Conservation (phyloP, 2,888 invertebrate species). For the Andrena bicolor region DNA sequence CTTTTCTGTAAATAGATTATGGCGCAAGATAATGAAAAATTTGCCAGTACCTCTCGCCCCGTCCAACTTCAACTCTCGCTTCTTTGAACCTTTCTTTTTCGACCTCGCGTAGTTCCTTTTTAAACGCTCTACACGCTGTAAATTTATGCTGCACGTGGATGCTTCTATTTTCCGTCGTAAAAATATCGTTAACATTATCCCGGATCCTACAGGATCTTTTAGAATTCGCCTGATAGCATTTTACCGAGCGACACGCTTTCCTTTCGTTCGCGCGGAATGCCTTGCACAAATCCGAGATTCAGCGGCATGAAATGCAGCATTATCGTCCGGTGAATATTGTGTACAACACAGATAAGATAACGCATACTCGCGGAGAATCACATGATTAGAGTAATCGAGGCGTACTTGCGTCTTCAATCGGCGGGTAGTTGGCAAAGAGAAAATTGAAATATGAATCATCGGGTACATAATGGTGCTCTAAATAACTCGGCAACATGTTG, state of each 20-base stretch:
- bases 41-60: constrained; percentile 49
- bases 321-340: constrained; percentile 50
- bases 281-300: constrained; percentile 23
- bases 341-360: constrained; percentile 69
- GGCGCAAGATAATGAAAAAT: constrained; percentile 74
- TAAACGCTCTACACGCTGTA: neutral
- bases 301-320: constrained; percentile 38
- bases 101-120: neutral
- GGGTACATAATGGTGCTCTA: constrained; percentile 60
- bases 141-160: constrained; percentile 1
- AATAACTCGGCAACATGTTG: constrained; percentile 59
- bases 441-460: constrained; percentile 71
- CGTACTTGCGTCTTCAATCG: constrained; percentile 57
- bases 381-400: constrained; percentile 67
- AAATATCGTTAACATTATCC: neutral
- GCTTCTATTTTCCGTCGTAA: no score
- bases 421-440: constrained; percentile 57
- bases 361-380: constrained; percentile 44
- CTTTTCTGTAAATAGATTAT: constrained; percentile 75
- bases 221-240: neutral
- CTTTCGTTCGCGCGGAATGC: neutral
- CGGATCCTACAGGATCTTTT: neutral
- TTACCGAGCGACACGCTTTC: neutral
- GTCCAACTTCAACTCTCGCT: constrained; percentile 57
- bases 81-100: constrained; percentile 47